Evolutionary conservation across 2,888 invertebrate genomes (phyloP), one percentile per base, ranked within the genome.

Genomic region (Crematogaster levior): DNA sequence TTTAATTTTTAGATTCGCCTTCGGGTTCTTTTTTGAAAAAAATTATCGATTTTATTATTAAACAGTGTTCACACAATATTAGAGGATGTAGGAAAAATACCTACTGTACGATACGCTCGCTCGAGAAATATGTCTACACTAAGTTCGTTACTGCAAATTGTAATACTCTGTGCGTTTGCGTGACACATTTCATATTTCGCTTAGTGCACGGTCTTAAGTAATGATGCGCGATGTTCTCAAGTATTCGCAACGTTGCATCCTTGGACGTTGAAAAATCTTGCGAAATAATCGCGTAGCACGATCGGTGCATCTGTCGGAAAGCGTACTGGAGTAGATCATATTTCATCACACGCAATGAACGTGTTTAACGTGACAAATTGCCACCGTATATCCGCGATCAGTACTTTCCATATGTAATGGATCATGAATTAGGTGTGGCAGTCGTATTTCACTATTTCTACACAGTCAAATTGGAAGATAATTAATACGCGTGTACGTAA

Each of bases 181-280:
- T 56, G 66, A 21, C 27, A 43, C 30, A 51, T 27, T 65, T 77
- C 40, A 66, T 43, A 77, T 66, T 56, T 77, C 56, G 53, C 24
- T 48, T 56, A 56, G 30, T 18, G 9, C 21, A 48, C 53, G 21
- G 51, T 77, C 68, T 77, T 68, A 68, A 77, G 68, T 77, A 77
- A 77, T 77, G 68, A 77, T 30, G 56, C 53, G 12, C 53, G 10
- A 43, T 40, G 66, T 56, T 77, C 65, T 43, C 24, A n/a, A 37
- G 24, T 21, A 56, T 43, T 68, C 30, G 66, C 40, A 66, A 21
- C 53, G 51, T 66, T 21, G 53, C 40, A 40, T 51, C 27, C 3
- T n/a, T n/a, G 40, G 77, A 48, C 56, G 34, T 79, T 56, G 68
- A 79, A 68, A 68, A 68, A 79, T 79, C 56, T 68, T 34, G 77